Conservation (phyloP, 2,888 invertebrate genomes). For the Rhamphomyia laevipes region DNA sequence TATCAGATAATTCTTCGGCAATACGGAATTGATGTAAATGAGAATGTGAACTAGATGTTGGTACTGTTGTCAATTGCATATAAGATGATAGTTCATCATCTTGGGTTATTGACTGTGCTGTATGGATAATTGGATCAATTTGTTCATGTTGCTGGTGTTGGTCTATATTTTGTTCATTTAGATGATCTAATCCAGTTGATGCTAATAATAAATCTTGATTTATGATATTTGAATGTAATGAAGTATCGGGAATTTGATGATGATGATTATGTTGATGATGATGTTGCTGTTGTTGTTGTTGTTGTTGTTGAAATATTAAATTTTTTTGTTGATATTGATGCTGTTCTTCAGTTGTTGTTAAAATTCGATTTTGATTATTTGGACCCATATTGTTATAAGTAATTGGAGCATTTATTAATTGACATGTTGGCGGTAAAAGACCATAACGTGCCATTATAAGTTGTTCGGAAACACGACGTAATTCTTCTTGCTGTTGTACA, state of each 20-base stretch:
- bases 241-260: slow-evolving; percentile 29
- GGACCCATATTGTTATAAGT: slow-evolving; percentile 18
- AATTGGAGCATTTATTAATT: slow-evolving; percentile 20
- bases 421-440: slow-evolving; percentile 39
- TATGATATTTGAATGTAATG: slow-evolving; percentile 6
- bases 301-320: slow-evolving; percentile 1
- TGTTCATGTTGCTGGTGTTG: slow-evolving; percentile 6
- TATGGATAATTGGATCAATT: slow-evolving; percentile 9
- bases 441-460: slow-evolving; percentile 70
- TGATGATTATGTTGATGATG: slow-evolving; percentile 15
- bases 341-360: slow-evolving; percentile 17
- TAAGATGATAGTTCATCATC: slow-evolving; percentile 33
- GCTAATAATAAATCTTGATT: slow-evolving; percentile 16
- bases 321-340: background rate
- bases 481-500: slow-evolving; percentile 73
- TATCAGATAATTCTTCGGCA: slow-evolving; percentile 26
- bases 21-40: slow-evolving; percentile 27
- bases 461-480: slow-evolving; percentile 77
- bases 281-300: slow-evolving; percentile 7
- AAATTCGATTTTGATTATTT: slow-evolving; percentile 14
- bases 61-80: slow-evolving; percentile 32
- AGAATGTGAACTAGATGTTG: slow-evolving; percentile 26
- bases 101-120: slow-evolving; percentile 21
- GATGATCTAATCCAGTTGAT: slow-evolving; percentile 18
- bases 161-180: slow-evolving; percentile 15